A percentile compares a stretch with the other conserved stretches of the same genome.
Conservation (phyloP, 2,888 invertebrate species). For the Philaethria dido region DNA sequence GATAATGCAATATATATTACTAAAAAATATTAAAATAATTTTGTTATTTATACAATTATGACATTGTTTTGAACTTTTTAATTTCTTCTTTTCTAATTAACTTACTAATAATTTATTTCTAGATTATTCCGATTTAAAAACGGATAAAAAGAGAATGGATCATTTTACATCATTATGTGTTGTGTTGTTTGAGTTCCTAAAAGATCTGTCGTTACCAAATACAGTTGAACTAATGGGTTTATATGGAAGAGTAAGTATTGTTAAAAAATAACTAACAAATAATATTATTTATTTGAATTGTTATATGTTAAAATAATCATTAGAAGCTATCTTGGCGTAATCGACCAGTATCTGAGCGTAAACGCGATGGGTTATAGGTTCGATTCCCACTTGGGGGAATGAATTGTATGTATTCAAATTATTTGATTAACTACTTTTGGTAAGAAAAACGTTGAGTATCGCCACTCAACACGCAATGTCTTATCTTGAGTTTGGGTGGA, state of each 20-base stretch:
- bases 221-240: conserved; percentile 91
- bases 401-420: too few relatives aligned
- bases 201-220: conserved; percentile 88
- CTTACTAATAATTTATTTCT: conserved; percentile 46
- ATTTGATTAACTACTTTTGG: too few relatives aligned
- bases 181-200: conserved; percentile 89
- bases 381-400: too few relatives aligned
- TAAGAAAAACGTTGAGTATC: too few relatives aligned
- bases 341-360: too few relatives aligned
- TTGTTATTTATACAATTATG: too few relatives aligned
- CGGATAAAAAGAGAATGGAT: conserved; percentile 89
- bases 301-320: too few relatives aligned
- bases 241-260: conserved; percentile 90
- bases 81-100: background rate
- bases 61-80: background rate
- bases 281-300: background rate
- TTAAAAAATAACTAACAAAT: background rate
- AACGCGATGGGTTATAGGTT: too few relatives aligned
- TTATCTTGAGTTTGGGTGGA: too few relatives aligned
- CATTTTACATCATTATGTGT: conserved; percentile 89
- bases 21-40: conserved; percentile 6
- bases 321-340: too few relatives aligned
- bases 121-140: conserved; percentile 93
- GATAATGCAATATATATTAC: background rate
- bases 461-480: too few relatives aligned